Base-by-base conservation (phyloP, 2,797 vertebrate species). In the Pelodytes ibericus region DNA sequence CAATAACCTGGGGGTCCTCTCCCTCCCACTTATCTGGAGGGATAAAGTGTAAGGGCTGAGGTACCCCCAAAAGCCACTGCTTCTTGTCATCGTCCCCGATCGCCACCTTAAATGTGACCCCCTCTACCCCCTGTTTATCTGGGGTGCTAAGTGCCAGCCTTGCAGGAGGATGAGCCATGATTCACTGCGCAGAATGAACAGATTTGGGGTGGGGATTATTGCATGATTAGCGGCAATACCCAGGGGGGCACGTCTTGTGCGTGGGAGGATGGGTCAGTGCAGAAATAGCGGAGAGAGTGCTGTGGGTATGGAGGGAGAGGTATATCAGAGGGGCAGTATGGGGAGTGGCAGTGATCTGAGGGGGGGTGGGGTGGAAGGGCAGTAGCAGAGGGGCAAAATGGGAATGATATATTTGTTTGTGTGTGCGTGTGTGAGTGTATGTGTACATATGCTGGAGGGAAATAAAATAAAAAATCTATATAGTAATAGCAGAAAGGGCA, bases 1-100 rank as follows among this genome's bases (percentile, higher is more conserved):
- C 3, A 16, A 16, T 44, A 15, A n/a, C 31, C 0, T 53, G 26
- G 53, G 22, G 60, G 18, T n/a, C 39, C 56, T 41, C 25, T 36
- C 49, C 27, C 62, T 72, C 26, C 22, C 75, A 61, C 75, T 78
- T 18, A 51, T 72, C 75, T 78, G 70, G 75, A 78, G 75, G 75
- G 75, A 78, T 66, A 18, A 67, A 31, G 75, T 78, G 61, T 66
- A 30, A 78, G 63, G 41, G 64, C 33, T 18, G 62, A 60, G 70
- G 10, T 18, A 31, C 9, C 31, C n/a, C 18, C 64, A n/a, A 47
- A 29, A 4, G 3, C n/a, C 6, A 4, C 44, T 41, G 18, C 39
- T 7, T n/a, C 26, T 9, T 44, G n/a, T n/a, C n/a, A n/a, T n/a
- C 4, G 16, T n/a, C 63, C 20, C 10, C 30, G 2, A n/a, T 33